A percentile compares a stretch with the other conserved stretches of the same genome.
Evolutionary conservation across 2,113 vertebrate genomes (phyloP).

Genomic region (Abramis brama): DNA sequence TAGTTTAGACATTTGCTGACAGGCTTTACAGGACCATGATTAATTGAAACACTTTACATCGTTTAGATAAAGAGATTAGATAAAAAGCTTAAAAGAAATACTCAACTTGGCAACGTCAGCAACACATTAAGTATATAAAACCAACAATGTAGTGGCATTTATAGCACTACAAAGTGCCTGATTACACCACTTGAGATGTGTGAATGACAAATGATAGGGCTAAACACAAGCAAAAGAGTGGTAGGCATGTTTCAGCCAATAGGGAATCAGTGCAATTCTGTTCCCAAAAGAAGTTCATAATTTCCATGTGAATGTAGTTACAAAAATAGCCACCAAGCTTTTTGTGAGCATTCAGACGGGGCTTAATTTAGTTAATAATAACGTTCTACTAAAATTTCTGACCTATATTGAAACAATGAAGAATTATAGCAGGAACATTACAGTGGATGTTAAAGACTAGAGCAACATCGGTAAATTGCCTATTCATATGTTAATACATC

Average conservation of each 20-base stretch:
- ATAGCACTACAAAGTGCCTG: not conserved
- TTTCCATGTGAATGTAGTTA: not conserved
- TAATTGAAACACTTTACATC: not conserved
- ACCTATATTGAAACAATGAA: conserved; percentile 6
- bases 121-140: not conserved
- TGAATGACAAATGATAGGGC: not conserved
- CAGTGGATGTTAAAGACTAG: not conserved
- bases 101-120: not conserved
- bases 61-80: not conserved
- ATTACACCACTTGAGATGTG: not conserved
- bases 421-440: not conserved
- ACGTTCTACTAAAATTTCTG: not conserved
- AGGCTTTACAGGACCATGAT: not conserved
- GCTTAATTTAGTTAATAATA: conserved; percentile 22
- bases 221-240: not conserved
- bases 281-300: conserved; percentile 4
- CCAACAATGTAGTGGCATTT: not conserved
- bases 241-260: conserved; percentile 14
- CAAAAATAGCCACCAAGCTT: conserved; percentile 9
- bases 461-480: not conserved
- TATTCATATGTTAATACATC: not conserved
- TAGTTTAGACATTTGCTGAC: not conserved
- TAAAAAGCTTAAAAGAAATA: not conserved
- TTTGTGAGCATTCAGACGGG: not conserved
- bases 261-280: not conserved